Evolutionary conservation across 53 echinoderm and acorn worm species (phyloP), one percentile per base, ranked within the genome.

Genomic region (Echinometra lucunter): DNA sequence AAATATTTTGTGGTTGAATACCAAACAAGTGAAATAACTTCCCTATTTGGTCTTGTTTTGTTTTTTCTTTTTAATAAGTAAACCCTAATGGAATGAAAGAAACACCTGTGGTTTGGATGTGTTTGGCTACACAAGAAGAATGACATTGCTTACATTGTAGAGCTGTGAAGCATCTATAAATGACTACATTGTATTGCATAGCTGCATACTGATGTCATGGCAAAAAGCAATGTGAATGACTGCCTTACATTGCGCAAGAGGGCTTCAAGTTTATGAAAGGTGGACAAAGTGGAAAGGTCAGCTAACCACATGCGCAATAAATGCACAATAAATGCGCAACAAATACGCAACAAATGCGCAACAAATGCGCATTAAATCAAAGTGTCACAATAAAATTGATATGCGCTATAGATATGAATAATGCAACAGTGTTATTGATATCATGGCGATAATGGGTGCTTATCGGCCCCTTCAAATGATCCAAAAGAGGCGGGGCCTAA

Each of bases 1-100:
- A 47, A 30, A 49, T 49, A 85, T 85, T 85, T 16, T 85, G 85
- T 85, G 85, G 85, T 45, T 85, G 30, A 85, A 85, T 85, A 49
- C n/a, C 27, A 49, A 85, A 85, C 45, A 49, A 44, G 49, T 85
- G 28, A 53, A n/a, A 53, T 85, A 13, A 3, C 11, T 47, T 83
- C 4, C 21, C 19, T 63, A 18, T 15, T 63, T 63, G 0, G 19
- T 63, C 16, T 63, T 13, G n/a, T n/a, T n/a, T n/a, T n/a, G n/a
- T n/a, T n/a, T n/a, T n/a, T n/a, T n/a, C n/a, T n/a, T 37, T 35
- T 38, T 75, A 66, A 18, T 30, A 45, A 85, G 53, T 85, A 49
- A 4, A 23, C n/a, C 42, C 85, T n/a, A 81, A 7, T 42, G 12
- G 18, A 81, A 23, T 44, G 85, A 28, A 49, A 28, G 49, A 85